phyloP scores from a whole-genome alignment of 2,888 invertebrate genomes.

The Nemapogon koenigi region DNA sequence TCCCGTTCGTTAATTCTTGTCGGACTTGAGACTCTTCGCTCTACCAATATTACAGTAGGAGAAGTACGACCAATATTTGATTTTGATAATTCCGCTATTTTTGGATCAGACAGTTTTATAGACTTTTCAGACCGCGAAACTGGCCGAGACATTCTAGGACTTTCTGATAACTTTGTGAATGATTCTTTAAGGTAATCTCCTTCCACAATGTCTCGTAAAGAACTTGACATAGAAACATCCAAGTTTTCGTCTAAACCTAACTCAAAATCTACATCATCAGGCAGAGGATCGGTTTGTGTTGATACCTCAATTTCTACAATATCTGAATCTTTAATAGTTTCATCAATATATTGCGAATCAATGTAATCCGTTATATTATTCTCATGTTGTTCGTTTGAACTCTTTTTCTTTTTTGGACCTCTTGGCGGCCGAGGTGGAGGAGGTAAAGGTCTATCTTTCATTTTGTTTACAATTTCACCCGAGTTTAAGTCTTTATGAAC shows the following conservation, averaged over 20 bases:
- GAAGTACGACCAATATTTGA: constrained; percentile 63
- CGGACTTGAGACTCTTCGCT: constrained; percentile 66
- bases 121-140: constrained; percentile 65
- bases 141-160: constrained; percentile 50
- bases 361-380: not conserved
- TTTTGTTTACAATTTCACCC: constrained; percentile 78
- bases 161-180: constrained; percentile 54
- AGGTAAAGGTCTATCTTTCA: constrained; percentile 85
- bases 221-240: constrained; percentile 53
- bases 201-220: constrained; percentile 47
- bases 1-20: constrained; percentile 63
- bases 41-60: constrained; percentile 67
- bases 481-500: constrained; percentile 71
- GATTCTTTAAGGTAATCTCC: constrained; percentile 62
- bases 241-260: constrained; percentile 54
- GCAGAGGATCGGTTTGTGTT: constrained; percentile 85
- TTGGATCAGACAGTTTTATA: constrained; percentile 60
- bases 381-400: constrained; percentile 2
- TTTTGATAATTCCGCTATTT: constrained; percentile 61
- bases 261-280: constrained; percentile 77
- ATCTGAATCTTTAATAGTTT: constrained; percentile 25
- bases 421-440: constrained; percentile 87
- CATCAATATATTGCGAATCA: too few species aligned
- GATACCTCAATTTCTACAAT: constrained; percentile 76
- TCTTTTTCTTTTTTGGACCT: constrained; percentile 52